phyloP scores from a whole-genome alignment of 1,140 invertebrate species.

The Nephila pilipes region DNA sequence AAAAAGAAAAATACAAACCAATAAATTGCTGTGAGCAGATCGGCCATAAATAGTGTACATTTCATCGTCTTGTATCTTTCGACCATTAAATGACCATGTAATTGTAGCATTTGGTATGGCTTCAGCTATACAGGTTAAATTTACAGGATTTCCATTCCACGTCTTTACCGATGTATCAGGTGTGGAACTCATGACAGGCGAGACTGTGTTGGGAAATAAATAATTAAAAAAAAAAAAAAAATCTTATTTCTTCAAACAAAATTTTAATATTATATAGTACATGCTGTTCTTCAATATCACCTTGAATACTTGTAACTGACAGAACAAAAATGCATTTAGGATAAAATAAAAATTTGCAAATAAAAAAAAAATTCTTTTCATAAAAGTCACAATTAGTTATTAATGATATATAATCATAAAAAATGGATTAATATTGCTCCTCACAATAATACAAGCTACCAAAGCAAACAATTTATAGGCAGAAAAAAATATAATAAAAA shows the following conservation, averaged over 20 bases:
- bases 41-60: slow-evolving; percentile 81
- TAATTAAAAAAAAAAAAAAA: too few species aligned
- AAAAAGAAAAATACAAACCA: slow-evolving; percentile 42
- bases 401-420: too few species aligned
- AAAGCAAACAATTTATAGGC: too few species aligned
- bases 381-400: too few species aligned
- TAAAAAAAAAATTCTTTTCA: too few species aligned
- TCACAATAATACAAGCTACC: too few species aligned
- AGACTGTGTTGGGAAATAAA: slow-evolving; percentile 58
- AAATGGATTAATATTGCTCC: too few species aligned
- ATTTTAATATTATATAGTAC: not conserved
- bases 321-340: not conserved
- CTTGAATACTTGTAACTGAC: too few species aligned
- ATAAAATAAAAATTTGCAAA: not conserved
- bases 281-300: too few species aligned
- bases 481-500: too few species aligned
- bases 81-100: slow-evolving; percentile 86
- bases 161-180: slow-evolving; percentile 85
- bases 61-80: slow-evolving; percentile 81
- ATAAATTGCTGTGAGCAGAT: slow-evolving; percentile 73
- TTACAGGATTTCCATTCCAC: slow-evolving; percentile 90
- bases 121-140: slow-evolving; percentile 93
- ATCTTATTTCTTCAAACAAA: not conserved
- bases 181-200: slow-evolving; percentile 76
- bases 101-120: slow-evolving; percentile 96